Evolutionary conservation across 2,888 invertebrate genomes (phyloP).

Genomic region (Drosophila birchii): DNA sequence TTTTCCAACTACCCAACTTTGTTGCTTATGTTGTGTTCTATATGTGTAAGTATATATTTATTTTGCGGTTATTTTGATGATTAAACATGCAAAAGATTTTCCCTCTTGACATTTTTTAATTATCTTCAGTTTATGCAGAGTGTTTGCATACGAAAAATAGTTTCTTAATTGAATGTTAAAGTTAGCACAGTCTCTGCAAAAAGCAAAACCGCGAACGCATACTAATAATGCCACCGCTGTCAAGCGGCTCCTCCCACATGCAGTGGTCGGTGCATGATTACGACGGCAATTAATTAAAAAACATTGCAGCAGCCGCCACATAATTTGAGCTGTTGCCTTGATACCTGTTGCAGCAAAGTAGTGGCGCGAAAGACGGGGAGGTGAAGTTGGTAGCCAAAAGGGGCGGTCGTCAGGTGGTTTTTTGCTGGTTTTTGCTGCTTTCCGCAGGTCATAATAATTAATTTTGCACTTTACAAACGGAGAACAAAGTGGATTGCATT

Average conservation of each 20-base stretch:
- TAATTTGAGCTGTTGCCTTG: conserved; percentile 48
- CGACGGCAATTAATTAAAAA: conserved; percentile 69
- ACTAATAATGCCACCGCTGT: conserved; percentile 6
- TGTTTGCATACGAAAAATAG: conserved; percentile 34
- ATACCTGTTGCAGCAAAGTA: conserved; percentile 24
- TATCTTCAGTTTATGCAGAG: conserved; percentile 15
- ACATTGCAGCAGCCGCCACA: conserved; percentile 49
- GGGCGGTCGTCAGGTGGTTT: conserved; percentile 22
- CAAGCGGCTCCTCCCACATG: conserved; percentile 25
- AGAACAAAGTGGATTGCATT: conserved; percentile 25
- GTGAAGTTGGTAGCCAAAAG: conserved; percentile 2
- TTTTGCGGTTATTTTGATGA: conserved; percentile 13
- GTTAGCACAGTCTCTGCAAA: conserved; percentile 13
- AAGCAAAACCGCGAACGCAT: conserved; percentile 15
- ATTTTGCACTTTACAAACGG: conserved; percentile 57
- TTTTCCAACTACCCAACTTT: conserved; percentile 42
- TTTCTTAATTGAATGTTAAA: conserved; percentile 23
- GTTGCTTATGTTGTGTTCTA: conserved; percentile 7
- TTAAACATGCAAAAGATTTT: conserved; percentile 48
- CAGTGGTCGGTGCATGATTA: conserved; percentile 57
- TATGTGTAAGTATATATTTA: not conserved
- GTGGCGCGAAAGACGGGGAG: not conserved
- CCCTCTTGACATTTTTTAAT: conserved; percentile 19
- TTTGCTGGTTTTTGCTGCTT: conserved; percentile 25
- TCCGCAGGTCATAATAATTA: conserved; percentile 60